A percentile compares a stretch with the other conserved stretches of the same genome.
phyloP scores from a whole-genome alignment of 2,797 vertebrate genomes.

The Aeoliscus strigatus region DNA sequence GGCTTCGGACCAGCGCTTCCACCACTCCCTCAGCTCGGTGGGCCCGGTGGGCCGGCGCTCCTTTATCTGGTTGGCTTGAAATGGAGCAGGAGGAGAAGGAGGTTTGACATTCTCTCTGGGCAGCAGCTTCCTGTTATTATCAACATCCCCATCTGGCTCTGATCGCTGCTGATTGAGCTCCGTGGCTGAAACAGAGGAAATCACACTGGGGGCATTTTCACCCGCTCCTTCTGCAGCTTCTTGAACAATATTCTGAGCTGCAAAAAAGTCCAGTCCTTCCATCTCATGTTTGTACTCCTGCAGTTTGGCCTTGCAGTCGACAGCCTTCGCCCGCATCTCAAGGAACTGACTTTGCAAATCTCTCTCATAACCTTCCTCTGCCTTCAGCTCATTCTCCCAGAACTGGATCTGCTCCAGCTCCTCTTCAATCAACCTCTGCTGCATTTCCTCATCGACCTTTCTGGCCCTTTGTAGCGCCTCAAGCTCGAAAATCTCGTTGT shows the following conservation, averaged over 20 bases:
- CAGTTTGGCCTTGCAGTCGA: constrained; percentile 66
- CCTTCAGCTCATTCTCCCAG: constrained; percentile 77
- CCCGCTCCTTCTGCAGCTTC: constrained; percentile 11
- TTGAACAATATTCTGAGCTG: neutral
- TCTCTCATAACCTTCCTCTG: constrained; percentile 67
- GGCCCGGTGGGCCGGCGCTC: constrained; percentile 59
- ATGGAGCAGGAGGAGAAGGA: constrained; percentile 46
- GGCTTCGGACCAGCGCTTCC: constrained; percentile 66
- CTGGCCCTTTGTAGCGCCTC: constrained; percentile 45
- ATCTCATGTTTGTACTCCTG: constrained; percentile 63
- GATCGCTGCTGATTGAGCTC: constrained; percentile 16
- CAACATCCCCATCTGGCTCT: constrained; percentile 21
- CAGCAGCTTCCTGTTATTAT: constrained; percentile 53
- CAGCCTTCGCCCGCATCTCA: constrained; percentile 62
- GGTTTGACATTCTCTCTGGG: constrained; percentile 40
- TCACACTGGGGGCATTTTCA: neutral
- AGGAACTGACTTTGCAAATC: constrained; percentile 73
- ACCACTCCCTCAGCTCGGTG: constrained; percentile 71
- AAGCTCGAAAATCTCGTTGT: constrained; percentile 59
- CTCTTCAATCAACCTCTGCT: constrained; percentile 39
- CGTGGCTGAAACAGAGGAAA: neutral
- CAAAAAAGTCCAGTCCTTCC: constrained; percentile 36
- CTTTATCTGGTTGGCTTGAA: constrained; percentile 57
- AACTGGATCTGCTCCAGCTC: constrained; percentile 68
- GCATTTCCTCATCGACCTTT: constrained; percentile 26